phyloP scores from a whole-genome alignment of 23 tunicate genomes.

The Ascidia mentula region DNA sequence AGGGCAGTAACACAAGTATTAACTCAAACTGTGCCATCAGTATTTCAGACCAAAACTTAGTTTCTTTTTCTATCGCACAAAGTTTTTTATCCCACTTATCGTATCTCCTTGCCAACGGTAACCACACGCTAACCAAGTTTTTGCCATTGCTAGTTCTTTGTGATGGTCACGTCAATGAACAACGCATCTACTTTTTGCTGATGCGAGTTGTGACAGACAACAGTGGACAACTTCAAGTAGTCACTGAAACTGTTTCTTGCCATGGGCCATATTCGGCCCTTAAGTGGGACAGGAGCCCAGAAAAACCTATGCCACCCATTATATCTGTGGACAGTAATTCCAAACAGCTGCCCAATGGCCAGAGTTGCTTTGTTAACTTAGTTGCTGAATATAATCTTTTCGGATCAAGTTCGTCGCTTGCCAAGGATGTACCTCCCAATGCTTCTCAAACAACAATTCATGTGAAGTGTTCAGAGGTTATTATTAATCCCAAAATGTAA shows the following conservation, averaged over 20 bases:
- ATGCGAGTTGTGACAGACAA: not conserved
- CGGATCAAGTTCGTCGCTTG: not conserved
- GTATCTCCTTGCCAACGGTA: not conserved
- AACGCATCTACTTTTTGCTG: not conserved
- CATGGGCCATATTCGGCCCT: not conserved
- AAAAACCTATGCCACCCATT: too few species aligned
- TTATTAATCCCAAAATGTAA: not conserved
- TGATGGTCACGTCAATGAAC: not conserved
- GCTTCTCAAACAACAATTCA: not conserved
- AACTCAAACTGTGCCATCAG: not conserved
- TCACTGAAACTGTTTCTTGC: not conserved
- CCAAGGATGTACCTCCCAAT: not conserved
- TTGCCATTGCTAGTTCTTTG: not conserved
- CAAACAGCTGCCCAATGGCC: not conserved
- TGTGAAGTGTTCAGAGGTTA: not conserved
- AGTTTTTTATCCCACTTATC: not conserved
- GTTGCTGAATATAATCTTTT: not conserved
- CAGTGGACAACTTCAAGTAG: not conserved
- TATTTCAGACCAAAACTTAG: not conserved
- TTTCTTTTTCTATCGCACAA: not conserved
- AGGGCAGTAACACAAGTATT: not conserved
- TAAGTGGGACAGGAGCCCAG: not conserved
- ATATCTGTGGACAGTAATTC: not conserved
- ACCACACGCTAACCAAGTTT: not conserved
- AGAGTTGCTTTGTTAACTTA: not conserved